Evolutionary conservation across 2,113 vertebrate genomes (phyloP), one percentile per base, ranked within the genome.

Genomic region (Sialia sialis): DNA sequence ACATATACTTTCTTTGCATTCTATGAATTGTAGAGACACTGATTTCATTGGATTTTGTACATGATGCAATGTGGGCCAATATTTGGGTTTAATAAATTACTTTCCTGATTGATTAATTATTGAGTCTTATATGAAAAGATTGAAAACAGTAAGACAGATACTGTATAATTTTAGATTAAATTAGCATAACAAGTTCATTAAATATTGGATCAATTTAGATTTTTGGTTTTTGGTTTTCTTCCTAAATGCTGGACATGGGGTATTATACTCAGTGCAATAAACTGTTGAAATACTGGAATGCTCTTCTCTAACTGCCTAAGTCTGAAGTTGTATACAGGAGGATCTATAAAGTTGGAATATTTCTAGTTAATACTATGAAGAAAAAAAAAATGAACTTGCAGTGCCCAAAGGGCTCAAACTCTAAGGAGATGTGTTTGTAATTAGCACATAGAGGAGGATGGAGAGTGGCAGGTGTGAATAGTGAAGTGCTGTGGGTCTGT

Each of bases 231-330:
- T 62, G 2, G 39, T 29, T 66, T 66, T 78, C 66, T 56, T 11
- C 8, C 18, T 0, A 0, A 60, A 30, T 44, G 32, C 39, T 59
- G 22, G 44, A 54, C 12, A 11, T 39, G 0, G 0, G 18, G 5
- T 70, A 16, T 74, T 76, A n/a, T 27, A 46, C 26, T 64, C 32
- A 17, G 32, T 74, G 34, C 34, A 82, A 44, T 70, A 49, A 82
- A 49, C 10, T 67, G 7, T 43, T 69, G 66, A 59, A 68, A 76
- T 86, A 55, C 4, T 79, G 26, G 4, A 20, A 68, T 80, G 48
- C 76, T 93, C 19, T 69, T 64, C 18, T 63, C 13, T 39, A 29
- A 15, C 11, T 58, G 1, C 11, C 25, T 25, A 5, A 44, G 20
- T 29, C 30, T 60, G 73, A 26, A 84, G 4, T 22, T 87, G 20